Evolutionary conservation across 2,888 invertebrate genomes (phyloP), one percentile per base, ranked within the genome.

Genomic region (Ellobium chinense): DNA sequence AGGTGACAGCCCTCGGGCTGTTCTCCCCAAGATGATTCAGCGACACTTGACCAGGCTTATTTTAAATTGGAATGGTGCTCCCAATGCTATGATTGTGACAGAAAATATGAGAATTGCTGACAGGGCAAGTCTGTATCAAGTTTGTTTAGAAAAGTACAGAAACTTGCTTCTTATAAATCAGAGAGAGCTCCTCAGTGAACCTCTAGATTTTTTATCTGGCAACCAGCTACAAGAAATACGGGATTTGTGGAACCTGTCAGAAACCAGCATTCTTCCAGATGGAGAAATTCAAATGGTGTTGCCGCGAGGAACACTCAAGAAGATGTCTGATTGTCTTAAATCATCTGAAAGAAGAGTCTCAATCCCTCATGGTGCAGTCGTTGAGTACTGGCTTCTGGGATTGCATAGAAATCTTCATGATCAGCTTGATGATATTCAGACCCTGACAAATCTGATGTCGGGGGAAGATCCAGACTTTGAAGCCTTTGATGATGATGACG

Each of bases 321-420:
- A 60, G 36, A 62, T 73, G 24, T 12, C 3, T 18, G 29, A n/a
- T 14, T n/a, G 29, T 54, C 21, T 70, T 14, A 69, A 27, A 31
- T 54, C 27, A 21, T 1, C n/a, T 54, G 21, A 21, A 29, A 70
- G 14, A n/a, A 14, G 29, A 2, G 5, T 5, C 4, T 2, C 7
- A 27, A 12, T 39, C 18, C 0, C 37, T 2, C 1, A 12, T 4
- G 63, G 29, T 24, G 4, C 27, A 29, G 34, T 46, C 37, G 29
- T 78, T 63, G 21, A 78, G 63, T 31, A 21, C 21, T 78, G 78
- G 78, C 54, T 78, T 14, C 54, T 78, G 1, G 78, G 78, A 7
- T 31, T 54, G 31, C 62, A 72, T 31, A 70, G 29, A 27, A 27
- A 27, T 4, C n/a, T 78, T 1, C 31, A 72, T 21, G 14, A 46